Evolutionary conservation across 92 coral and sea anemone species (phyloP), one percentile per base, ranked within the genome.

Genomic region (Anthopleura xanthogrammica): DNA sequence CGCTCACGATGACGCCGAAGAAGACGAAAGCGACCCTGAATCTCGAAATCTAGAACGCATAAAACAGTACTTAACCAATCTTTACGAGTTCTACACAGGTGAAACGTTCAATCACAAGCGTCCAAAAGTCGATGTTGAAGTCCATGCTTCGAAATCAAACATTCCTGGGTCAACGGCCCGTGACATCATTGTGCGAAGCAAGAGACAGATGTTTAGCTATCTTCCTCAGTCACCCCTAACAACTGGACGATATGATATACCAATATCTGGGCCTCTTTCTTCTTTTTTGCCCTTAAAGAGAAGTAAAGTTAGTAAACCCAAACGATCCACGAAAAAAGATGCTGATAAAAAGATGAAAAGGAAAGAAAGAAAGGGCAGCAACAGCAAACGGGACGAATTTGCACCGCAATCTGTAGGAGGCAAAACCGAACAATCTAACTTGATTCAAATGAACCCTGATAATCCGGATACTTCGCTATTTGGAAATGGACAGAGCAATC

Each of bases 81-180:
- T 88, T 14, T 91, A 87, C 75, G 77, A 77, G 42, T 85, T 73
- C 86, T 86, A 86, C 83, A 88, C 92, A 62, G 90, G 92, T 77
- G 84, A 76, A 41, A 29, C 41, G 22, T 87, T 89, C 74, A 87
- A 88, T 79, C 89, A 85, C 80, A 90, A 54, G 43, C 91, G 90
- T 54, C 98, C 99, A 12, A 93, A 80, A 75, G 99, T 97, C 66
- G 82, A 85, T 65, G 94, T 97, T 2, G 97, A 94, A 13, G 99
- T 97, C 66, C 99, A 97, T 42, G 84, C 99, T 9, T 76, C 99
- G 42, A 97, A 94, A 58, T 97, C 99, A 12, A 82, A 89, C 46
- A 97, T 97, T 56, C 97, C 98, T 23, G 89, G 83, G 60, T 86
- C 90, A 13, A 39, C 80, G 76, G 57, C 77, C 41, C 86, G 66